Evolutionary conservation across 2,113 vertebrate species (phyloP), one percentile per base, ranked within the genome.

Genomic region (Nothocercus julius): DNA sequence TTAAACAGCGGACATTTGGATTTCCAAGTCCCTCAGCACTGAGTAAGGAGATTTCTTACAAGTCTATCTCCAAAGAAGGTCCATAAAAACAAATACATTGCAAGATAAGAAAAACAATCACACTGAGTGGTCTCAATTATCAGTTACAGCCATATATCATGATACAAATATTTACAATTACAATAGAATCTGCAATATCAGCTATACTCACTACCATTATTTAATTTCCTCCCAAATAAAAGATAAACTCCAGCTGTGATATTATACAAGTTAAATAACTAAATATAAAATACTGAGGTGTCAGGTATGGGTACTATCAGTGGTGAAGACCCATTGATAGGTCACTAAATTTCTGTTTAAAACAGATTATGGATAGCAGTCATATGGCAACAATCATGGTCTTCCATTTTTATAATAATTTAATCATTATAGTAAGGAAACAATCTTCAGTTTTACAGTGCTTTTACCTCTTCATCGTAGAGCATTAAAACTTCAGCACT

Each of bases 381-480:
- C 74, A 78, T 75, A 96, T 59, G 59, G 87, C n/a, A 93, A 76
- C 69, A 92, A 42, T 59, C 84, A 22, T 40, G 18, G 45, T 70
- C 64, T 75, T 79, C 47, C 36, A 34, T 63, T 86, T 91, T 86
- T 59, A 84, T 32, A 75, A 84, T 92, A 67, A 56, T 24, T 80
- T 78, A 73, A 84, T 84, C 54, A 45, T 90, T 75, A 49, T 22
- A 59, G 5, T 54, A 81, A 81, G 73, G 62, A 92, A 93, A 54
- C 11, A 44, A 18, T 59, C 11, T 51, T 86, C 28, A 70, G 62
- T 88, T 86, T 77, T 63, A 80, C 64, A 74, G 18, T 54, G 51
- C 24, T 78, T 88, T 90, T 90, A 81, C 40, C 13, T 81, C 61
- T 89, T 67, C 34, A 40, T 24, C 67, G 11, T 49, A 68, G 42